Conservation (phyloP, 2,797 vertebrate species). For the Orientallactaga sibirica region DNA sequence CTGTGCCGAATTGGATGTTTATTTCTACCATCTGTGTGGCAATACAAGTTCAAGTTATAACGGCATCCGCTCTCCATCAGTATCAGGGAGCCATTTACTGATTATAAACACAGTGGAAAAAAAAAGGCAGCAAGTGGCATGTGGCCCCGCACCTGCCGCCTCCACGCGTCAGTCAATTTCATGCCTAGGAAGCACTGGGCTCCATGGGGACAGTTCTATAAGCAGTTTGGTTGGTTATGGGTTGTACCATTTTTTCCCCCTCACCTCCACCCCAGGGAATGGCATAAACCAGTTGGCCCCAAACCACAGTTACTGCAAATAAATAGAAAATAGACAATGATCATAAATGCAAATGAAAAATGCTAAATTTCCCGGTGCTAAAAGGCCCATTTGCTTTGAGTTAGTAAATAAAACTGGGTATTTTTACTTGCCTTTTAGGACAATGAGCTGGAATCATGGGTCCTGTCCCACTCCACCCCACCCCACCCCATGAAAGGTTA, state of each 20-base stretch:
- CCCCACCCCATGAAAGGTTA: neutral
- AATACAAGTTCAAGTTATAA: slow-evolving; percentile 75
- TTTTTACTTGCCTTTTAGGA: slow-evolving; percentile 46
- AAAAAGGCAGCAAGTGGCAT: slow-evolving; percentile 61
- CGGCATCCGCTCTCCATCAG: slow-evolving; percentile 77
- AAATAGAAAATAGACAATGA: slow-evolving; percentile 69
- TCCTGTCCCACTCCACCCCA: neutral
- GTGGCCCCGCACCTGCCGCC: slow-evolving; percentile 83
- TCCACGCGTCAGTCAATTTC: slow-evolving; percentile 71
- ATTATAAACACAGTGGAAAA: slow-evolving; percentile 77
- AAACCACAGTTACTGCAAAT: slow-evolving; percentile 63
- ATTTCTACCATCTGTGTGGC: slow-evolving; percentile 83
- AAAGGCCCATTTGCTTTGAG: slow-evolving; percentile 65
- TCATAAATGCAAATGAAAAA: slow-evolving; percentile 73
- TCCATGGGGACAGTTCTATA: slow-evolving; percentile 59
- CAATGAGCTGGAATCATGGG: neutral
- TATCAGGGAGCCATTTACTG: slow-evolving; percentile 79
- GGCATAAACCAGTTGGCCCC: slow-evolving; percentile 68
- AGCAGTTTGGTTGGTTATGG: slow-evolving; percentile 44
- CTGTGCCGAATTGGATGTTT: slow-evolving; percentile 73
- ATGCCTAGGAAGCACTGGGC: slow-evolving; percentile 73
- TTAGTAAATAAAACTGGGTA: slow-evolving; percentile 58
- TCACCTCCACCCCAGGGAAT: neutral
- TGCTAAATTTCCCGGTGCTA: slow-evolving; percentile 60
- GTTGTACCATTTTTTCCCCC: neutral